phyloP scores from a whole-genome alignment of 2,113 vertebrate species.

The Tetrao urogallus region DNA sequence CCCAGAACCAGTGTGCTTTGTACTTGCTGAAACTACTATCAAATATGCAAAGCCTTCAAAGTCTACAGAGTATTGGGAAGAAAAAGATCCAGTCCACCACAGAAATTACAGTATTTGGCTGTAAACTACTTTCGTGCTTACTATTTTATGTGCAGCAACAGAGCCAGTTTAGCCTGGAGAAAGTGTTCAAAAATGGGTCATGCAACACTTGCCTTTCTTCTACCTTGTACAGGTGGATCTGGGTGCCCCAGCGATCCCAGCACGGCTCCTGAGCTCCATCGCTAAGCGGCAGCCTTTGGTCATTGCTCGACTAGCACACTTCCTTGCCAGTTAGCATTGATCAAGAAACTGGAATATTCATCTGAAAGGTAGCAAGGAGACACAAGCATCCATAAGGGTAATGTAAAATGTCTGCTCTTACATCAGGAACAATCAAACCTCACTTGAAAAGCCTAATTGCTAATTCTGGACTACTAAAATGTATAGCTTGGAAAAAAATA shows the following conservation, averaged over 20 bases:
- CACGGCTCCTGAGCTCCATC: conserved; percentile 79
- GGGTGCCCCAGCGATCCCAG: conserved; percentile 85
- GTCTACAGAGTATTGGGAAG: not conserved
- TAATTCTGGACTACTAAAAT: not conserved
- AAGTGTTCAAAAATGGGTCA: not conserved
- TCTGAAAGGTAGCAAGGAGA: not conserved
- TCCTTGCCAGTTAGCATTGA: conserved; percentile 73
- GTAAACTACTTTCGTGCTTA: not conserved
- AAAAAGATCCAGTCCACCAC: not conserved
- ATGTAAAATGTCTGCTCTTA: not conserved
- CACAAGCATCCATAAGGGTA: not conserved
- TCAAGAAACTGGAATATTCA: fast-evolving
- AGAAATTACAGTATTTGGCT: not conserved
- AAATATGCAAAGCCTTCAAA: not conserved
- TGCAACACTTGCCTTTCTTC: not conserved
- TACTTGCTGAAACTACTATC: not conserved
- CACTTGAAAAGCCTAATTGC: not conserved
- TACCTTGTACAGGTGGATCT: conserved; percentile 87
- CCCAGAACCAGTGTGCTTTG: not conserved
- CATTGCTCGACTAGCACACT: conserved; percentile 85
- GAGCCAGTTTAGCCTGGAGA: not conserved
- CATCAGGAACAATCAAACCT: not conserved
- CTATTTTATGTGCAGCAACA: fast-evolving
- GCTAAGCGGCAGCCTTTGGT: conserved; percentile 86
- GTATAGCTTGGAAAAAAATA: not conserved